Base-by-base conservation (phyloP, 2,797 vertebrate genomes). In the Pygocentrus nattereri region DNA sequence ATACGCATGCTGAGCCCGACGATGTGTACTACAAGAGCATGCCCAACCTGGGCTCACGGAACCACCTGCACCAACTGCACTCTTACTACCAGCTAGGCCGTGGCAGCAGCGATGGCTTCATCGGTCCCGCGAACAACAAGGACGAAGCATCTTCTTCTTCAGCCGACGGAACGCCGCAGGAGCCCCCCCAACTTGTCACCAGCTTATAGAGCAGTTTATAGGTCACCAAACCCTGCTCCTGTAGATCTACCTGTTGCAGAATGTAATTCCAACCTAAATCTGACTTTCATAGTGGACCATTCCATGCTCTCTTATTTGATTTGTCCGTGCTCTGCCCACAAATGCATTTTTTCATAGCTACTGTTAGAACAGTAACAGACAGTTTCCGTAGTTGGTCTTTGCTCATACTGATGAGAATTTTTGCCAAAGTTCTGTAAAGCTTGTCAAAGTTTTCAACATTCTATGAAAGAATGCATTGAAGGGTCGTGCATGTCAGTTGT, bases 1-100 rank as follows among this genome's bases (percentile, higher is more conserved):
- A 23, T 56, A 86, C 54, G 78, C 88, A 0, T 90, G 96, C 85
- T 85, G 95, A 88, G 96, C 93, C 80, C 85, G 98, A 99, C 0
- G 98, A 99, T 44, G 96, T 98, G 88, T 99, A 97, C 95, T 99
- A 98, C 95, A 99, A 99, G 92, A 99, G 98, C 93, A 99, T 99
- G 98, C 98, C 98, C 88, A 99, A 99, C 93, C 89, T 99, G 69
- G 98, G 97, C 92, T 97, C 97, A 38, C 94, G 96, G 47, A 97
- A 97, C 92, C 97, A 98, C 86, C 91, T 97, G 74, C 97, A 98
- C 86, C 97, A 97, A 93, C 96, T 98, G 91, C 96, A 98, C 89
- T 96, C 96, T 84, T 98, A 98, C 93, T 99, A 99, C 95, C 98
- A 98, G 88, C 94, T 99, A 71, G 97, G 97, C 0, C 96, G 97